A percentile compares a stretch with the other conserved stretches of the same genome.
Conservation (phyloP, 2,888 invertebrate genomes). For the Lamproptera curius region DNA sequence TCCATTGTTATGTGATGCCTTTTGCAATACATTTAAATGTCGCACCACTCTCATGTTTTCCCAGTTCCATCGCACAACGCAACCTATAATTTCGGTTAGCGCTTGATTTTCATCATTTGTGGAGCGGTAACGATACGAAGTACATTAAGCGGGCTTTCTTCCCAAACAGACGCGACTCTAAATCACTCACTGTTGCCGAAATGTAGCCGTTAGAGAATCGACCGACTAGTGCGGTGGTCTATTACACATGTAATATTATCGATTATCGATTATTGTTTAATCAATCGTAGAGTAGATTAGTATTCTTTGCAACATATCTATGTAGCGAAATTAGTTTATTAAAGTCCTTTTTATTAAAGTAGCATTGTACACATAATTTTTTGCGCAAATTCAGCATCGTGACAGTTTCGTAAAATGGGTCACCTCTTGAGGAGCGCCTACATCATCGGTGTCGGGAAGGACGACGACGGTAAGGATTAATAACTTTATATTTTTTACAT, state of each 20-base stretch:
- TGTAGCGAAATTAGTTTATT: no score
- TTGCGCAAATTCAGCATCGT: conserved; percentile 68
- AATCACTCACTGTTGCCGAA: conserved; percentile 45
- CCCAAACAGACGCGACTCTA: conserved; percentile 39
- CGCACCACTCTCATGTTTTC: conserved; percentile 40
- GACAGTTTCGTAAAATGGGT: conserved; percentile 52
- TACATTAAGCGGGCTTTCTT: conserved; percentile 58
- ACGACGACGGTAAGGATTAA: conserved; percentile 48
- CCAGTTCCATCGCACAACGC: conserved; percentile 44
- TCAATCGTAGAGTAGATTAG: conserved; percentile 30
- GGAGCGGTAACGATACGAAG: conserved; percentile 51
- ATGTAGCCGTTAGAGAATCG: conserved; percentile 64
- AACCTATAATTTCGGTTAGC: conserved; percentile 69
- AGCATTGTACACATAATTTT: conserved; percentile 45
- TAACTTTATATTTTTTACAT: background rate
- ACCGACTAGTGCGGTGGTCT: conserved; percentile 70
- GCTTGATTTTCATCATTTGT: conserved; percentile 62
- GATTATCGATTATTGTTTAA: conserved; percentile 28
- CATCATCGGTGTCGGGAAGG: conserved; percentile 56
- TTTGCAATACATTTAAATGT: no score
- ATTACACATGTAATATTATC: conserved; percentile 24
- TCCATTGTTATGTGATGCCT: no score
- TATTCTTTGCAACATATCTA: conserved; percentile 33
- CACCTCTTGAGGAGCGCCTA: conserved; percentile 64
- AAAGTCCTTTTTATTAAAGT: conserved; percentile 35